phyloP scores from a whole-genome alignment of 2,113 vertebrate species.

The Lophura nycthemera region DNA sequence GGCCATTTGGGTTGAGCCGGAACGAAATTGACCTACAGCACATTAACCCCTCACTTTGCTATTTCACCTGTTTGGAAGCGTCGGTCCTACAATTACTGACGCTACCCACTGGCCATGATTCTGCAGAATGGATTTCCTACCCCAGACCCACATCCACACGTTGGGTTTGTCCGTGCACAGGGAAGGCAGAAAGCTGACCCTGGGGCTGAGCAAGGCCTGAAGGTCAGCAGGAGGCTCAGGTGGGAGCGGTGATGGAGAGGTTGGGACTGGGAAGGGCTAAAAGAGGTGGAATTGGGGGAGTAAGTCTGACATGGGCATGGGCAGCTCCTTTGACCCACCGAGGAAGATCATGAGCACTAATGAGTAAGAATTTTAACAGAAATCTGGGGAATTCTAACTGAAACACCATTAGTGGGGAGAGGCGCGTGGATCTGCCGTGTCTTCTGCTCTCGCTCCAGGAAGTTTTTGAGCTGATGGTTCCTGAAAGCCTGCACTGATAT shows the following conservation, averaged over 20 bases:
- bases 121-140: not conserved
- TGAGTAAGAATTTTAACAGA: constrained; percentile 8
- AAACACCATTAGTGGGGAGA: not conserved
- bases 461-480: not conserved
- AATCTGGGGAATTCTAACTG: not conserved
- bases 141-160: not conserved
- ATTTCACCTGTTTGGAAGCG: not conserved
- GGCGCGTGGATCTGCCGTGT: not conserved
- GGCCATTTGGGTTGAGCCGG: not conserved
- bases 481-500: not conserved
- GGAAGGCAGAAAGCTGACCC: too few relatives aligned
- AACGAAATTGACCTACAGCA: not conserved
- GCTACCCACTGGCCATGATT: not conserved
- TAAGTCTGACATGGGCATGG: not conserved
- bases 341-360: not conserved
- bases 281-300: not conserved
- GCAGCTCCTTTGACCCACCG: not conserved
- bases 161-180: too few relatives aligned
- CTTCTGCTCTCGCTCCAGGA: not conserved
- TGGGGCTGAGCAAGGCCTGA: not conserved
- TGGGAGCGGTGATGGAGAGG: not conserved
- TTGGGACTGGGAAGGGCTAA: not conserved
- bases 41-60: not conserved
- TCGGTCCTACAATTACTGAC: not conserved
- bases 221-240: not conserved